These are phyloP conservation scores for Coendou prehensilis DNA, from an alignment of 2,797 vertebrate genomes.

Conservation along the genomic window DNA sequence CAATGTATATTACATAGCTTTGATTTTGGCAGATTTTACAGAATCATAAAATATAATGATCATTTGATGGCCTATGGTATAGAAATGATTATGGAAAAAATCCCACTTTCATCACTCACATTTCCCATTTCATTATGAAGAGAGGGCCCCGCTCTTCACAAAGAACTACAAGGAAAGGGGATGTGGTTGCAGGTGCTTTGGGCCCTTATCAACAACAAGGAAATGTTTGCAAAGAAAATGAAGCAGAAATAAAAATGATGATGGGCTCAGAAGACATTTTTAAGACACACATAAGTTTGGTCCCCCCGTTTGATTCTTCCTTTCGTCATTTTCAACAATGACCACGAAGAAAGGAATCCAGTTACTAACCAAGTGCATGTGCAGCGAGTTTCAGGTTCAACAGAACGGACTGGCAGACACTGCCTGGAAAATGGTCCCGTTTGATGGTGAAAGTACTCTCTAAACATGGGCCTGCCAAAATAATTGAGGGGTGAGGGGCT, in stretches of 20 bases:
- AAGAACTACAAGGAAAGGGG: conserved; percentile 54
- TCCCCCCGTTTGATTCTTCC: background rate
- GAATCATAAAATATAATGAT: conserved; percentile 86
- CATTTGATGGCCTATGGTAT: conserved; percentile 82
- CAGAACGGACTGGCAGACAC: background rate
- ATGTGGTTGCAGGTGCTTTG: conserved; percentile 34
- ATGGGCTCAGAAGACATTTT: conserved; percentile 41
- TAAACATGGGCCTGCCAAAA: conserved; percentile 30
- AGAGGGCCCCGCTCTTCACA: background rate
- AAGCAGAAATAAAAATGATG: background rate
- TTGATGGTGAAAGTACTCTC: background rate
- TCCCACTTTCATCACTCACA: conserved; percentile 66
- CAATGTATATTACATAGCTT: conserved; percentile 85
- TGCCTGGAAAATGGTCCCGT: background rate
- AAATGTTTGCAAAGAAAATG: conserved; percentile 52
- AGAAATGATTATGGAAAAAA: conserved; percentile 4
- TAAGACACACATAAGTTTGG: background rate
- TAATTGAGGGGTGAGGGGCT: background rate
- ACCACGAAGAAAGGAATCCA: background rate
- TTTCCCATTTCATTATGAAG: conserved; percentile 74
- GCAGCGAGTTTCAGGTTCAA: background rate
- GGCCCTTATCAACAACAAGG: background rate
- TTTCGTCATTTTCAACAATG: background rate
- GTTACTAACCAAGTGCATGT: background rate
- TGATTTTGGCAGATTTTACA: conserved; percentile 87